Evolutionary conservation across 2,888 invertebrate species (phyloP), one percentile per base, ranked within the genome.

Genomic region (Aphidius colemani): DNA sequence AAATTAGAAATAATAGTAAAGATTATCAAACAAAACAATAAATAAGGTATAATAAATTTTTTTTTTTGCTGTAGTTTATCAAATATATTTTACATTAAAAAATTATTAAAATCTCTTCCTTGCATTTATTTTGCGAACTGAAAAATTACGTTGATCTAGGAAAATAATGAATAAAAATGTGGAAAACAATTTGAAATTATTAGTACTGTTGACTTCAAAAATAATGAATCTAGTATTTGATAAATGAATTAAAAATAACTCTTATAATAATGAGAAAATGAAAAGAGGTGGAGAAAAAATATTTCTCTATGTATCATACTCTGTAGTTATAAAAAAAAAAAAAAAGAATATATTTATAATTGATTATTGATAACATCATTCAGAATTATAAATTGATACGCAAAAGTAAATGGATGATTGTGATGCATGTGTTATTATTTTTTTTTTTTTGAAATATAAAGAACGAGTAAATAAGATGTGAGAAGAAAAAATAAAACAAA

Each of bases 271-370:
- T 61, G 61, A 61, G 46, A 55, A 56, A 49, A 50, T 53, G 40
- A 6, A 56, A 61, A n/a, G 49, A 50, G 59, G 13, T 18, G 2
- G 13, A 2, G 13, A 53, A 43, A 53, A 70, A 62, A 64, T 73
- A 51, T 43, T 71, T 74, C 70, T 74, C 68, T 72, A 71, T 77
- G 76, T 77, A 78, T 74, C 67, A 74, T 77, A 78, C 72, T 72
- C 71, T 73, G 74, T 75, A 75, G 72, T 74, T 77, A 76, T 73
- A 70, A 61, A 71, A 70, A 30, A 30, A 4, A 30, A 30, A 30
- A 30, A 30, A 30, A 30, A 30, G 5, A 5, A 30, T 5, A 78
- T 77, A 78, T 78, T 79, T 77, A 74, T 75, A 75, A 76, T 72
- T 75, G 75, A 66, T 69, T 64, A 66, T 65, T 66, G 64, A 66